Conservation (phyloP, 2,888 invertebrate genomes). For the Eurytoma adleriae region DNA sequence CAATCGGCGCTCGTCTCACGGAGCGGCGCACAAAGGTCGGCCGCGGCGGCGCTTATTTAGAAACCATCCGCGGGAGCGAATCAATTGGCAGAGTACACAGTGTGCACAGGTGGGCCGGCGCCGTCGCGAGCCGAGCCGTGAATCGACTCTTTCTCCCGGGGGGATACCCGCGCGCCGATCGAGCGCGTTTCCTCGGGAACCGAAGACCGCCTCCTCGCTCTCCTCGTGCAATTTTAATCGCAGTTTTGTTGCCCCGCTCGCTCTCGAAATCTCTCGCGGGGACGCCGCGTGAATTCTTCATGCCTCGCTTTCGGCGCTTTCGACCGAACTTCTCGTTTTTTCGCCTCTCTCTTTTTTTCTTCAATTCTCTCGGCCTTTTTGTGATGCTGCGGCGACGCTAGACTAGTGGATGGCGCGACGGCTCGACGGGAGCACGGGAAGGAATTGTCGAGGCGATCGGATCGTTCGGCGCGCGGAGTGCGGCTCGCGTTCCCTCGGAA, state of each 20-base stretch:
- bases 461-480: background rate
- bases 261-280: background rate
- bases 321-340: slow-evolving; percentile 7
- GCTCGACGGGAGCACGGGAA: background rate
- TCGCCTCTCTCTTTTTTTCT: background rate
- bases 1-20: too few species aligned
- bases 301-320: slow-evolving; percentile 12
- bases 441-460: slow-evolving; percentile 3
- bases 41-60: too few species aligned
- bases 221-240: slow-evolving; percentile 49
- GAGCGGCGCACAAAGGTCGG: too few species aligned
- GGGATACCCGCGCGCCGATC: background rate
- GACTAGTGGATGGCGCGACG: background rate
- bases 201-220: slow-evolving; percentile 23
- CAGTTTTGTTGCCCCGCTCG: slow-evolving; percentile 38
- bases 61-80: too few species aligned
- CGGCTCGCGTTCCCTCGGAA: too few species aligned
- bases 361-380: background rate
- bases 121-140: background rate
- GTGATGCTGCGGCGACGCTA: background rate
- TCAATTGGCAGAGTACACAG: background rate
- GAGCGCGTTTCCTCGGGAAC: background rate
- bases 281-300: slow-evolving; percentile 26
- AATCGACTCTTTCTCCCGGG: slow-evolving; percentile 7
- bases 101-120: background rate